Evolutionary conservation across 1,140 invertebrate genomes (phyloP), one percentile per base, ranked within the genome.

Genomic region (Hyles euphorbiae): DNA sequence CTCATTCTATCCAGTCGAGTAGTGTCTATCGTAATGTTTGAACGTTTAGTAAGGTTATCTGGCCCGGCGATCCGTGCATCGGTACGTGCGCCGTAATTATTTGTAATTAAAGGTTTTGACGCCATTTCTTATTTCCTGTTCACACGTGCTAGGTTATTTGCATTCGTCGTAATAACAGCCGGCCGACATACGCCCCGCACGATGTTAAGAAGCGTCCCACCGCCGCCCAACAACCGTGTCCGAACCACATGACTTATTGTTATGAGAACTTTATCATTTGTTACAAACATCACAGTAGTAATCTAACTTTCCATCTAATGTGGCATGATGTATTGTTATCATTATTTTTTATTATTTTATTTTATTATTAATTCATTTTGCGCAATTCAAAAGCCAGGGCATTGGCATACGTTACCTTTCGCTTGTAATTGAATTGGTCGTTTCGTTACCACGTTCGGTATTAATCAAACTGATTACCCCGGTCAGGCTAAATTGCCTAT

Each of bases 381-480:
- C 83, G 78, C 83, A 86, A 89, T 87, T 89, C 76, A 91, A 92
- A 53, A 93, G 93, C 93, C 93, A 94, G 94, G 94, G 94, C 93
- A 95, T 94, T 95, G 93, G 93, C 93, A 94, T 93, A 92, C 91
- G 86, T 81, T 84, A 84, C 81, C 76, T 87, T 84, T 80, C 81
- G 76, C 76, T 82, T 83, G 72, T 83, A 86, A 87, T 86, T 88
- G 78, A 86, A 88, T 87, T 78, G 77, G 77, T 75, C 70, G 70
- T 84, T 87, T 82, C 85, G 83, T 87, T 88, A 76, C 75, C 70
- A 70, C 63, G 81, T 86, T 81, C 74, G 74, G 79, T 79, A 84
- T 87, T 87, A 85, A 87, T 89, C 87, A 88, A 86, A 88, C 77
- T 87, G 81, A 87, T 84, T 86, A 85, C 83, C 69, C 71, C 74